Base-by-base conservation (phyloP, 2,113 vertebrate species). In the Todiramphus saurophagus region DNA sequence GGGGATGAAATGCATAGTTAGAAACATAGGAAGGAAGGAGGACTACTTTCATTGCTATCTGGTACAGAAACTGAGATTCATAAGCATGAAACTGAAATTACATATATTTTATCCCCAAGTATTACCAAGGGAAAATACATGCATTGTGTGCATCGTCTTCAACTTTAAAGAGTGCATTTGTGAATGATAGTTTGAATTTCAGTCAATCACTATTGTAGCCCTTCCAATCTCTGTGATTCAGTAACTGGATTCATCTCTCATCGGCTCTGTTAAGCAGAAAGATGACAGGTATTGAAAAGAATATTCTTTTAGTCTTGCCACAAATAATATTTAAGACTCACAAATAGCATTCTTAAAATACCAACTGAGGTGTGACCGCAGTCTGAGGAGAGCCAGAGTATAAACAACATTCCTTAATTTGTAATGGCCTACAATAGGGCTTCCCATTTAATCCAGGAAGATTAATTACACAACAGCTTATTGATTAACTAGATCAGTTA, bases 251-350 rank as follows among this genome's bases (percentile, higher is more conserved):
- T 74, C 76, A 67, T 80, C 50, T 87, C 84, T 85, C 81, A 46
- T 35, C 0, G 0, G 33, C 0, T 0, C 73, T 75, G 72, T 59
- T 85, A 67, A 39, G 66, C 39, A 81, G 33, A 56, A 78, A 86
- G 43, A 48, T 78, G 82, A 78, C 72, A 93, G 39, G 24, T 92
- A 92, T 62, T 81, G 59, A 89, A 58, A 51, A 72, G 46, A 75
- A 51, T 58, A 66, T 81, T 95, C 37, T 68, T 72, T 35, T 86
- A 85, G 27, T 70, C 4, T 4, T 63, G 24, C 56, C 53, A 66
- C 51, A 93, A 68, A 70, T 58, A 50, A n/a, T 48, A 72, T 64
- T 96, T 69, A 67, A 94, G n/a, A 51, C 60, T 90, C 72, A 56
- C 56, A 94, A 90, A 83, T 12, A 79, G 62, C 44, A 64, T 74